Evolutionary conservation across 2,797 vertebrate genomes (phyloP), one percentile per base, ranked within the genome.

Genomic region (Cynopterus sphinx): DNA sequence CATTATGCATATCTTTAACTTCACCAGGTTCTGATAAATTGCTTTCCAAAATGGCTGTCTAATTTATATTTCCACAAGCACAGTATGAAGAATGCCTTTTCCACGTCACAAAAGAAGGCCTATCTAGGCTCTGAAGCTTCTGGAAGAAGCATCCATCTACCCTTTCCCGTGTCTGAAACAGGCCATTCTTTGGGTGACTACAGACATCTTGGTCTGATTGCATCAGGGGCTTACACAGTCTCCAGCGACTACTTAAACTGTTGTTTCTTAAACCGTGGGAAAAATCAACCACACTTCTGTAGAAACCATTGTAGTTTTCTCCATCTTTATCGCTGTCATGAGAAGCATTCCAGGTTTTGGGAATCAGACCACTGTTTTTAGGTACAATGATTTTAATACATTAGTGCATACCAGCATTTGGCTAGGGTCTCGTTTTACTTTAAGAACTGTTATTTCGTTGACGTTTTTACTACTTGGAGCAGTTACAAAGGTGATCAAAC

Each of bases 311-410:
- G 33, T 8, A 8, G 49, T 84, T 79, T 85, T 86, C 75, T 65
- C 46, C 16, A 3, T 73, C 12, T 57, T 57, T 61, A 75, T 28
- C 19, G 1, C 46, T 91, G 31, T 65, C 55, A 71, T 43, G 5
- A 89, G 68, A 85, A 71, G 33, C 5, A 41, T 49, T 86, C 28
- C 0, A n/a, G 28, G 22, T 77, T 85, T 77, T 77, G 67, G 59
- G 33, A 26, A n/a, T 65, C n/a, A 87, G 46, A 36, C 1, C 17
- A 87, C 49, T 1, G 22, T 74, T 89, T 90, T 63, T 53, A 59
- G 63, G 61, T 67, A 43, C 11, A 67, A 51, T 85, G 74, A 89
- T 87, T 96, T 89, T 74, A 89, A 87, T 79, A 83, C 67, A 73
- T 15, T 57, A 87, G 55, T 41, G 8, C 11, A 49, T 43, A 67